Evolutionary conservation across 2,797 vertebrate species (phyloP).

Genomic region (Lindbergichthys nudifrons): DNA sequence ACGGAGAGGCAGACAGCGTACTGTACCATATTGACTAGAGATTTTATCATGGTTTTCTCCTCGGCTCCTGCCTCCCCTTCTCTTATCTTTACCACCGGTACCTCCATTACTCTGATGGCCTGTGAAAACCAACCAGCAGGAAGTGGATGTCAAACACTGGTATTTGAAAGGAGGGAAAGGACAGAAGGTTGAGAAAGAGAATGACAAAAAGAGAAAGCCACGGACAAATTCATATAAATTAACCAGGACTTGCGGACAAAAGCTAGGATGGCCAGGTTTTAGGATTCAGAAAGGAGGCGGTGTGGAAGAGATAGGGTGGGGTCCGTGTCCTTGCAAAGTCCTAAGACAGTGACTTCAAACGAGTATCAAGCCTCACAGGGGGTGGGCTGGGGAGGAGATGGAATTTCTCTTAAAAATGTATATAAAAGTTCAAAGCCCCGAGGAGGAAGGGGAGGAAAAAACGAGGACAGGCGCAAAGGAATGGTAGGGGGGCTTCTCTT

Average conservation of each 20-base stretch:
- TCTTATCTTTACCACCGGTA: constrained; percentile 98
- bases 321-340: constrained; percentile 59
- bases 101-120: constrained; percentile 96
- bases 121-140: constrained; percentile 86
- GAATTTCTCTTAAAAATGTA: constrained; percentile 63
- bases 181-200: constrained; percentile 8
- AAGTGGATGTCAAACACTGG: constrained; percentile 66
- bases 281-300: constrained; percentile 22
- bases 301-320: constrained; percentile 20
- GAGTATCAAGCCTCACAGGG: constrained; percentile 62
- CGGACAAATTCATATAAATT: constrained; percentile 44
- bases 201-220: not conserved
- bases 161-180: constrained; percentile 33
- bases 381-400: constrained; percentile 34
- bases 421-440: constrained; percentile 67
- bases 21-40: constrained; percentile 96
- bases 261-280: constrained; percentile 3
- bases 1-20: constrained; percentile 70
- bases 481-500: constrained; percentile 20
- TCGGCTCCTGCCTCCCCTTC: constrained; percentile 89
- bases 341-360: constrained; percentile 72
- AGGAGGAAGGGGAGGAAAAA: constrained; percentile 15
- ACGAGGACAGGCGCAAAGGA: constrained; percentile 34
- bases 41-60: constrained; percentile 97
- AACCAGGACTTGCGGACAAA: constrained; percentile 17